Evolutionary conservation across 2,797 vertebrate species (phyloP).

Genomic region (Coilia nasus): DNA sequence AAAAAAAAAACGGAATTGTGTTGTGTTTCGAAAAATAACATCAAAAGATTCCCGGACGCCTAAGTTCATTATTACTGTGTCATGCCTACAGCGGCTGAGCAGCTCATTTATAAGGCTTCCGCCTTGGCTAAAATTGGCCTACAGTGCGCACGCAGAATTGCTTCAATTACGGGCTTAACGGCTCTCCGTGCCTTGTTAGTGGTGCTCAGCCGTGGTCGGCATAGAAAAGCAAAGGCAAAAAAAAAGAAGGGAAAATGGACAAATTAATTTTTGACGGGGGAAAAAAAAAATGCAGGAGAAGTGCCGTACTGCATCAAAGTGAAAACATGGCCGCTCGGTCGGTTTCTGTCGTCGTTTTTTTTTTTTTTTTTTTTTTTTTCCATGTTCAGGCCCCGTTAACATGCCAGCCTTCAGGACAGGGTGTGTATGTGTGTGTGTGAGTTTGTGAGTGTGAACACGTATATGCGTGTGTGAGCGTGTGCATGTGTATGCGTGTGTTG

Average conservation of each 20-base stretch:
- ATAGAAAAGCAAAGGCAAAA: background rate
- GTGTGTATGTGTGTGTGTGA: background rate
- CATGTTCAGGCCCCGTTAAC: background rate
- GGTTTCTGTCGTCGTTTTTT: too few species aligned
- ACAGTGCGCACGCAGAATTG: background rate
- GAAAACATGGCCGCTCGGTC: background rate
- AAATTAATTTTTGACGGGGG: background rate
- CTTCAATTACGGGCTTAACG: constrained; percentile 9
- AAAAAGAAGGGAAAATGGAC: background rate
- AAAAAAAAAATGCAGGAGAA: background rate
- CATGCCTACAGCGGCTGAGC: constrained; percentile 11
- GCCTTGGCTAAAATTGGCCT: constrained; percentile 20
- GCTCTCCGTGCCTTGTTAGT: background rate
- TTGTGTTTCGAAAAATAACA: constrained; percentile 11
- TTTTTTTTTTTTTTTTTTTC: too few species aligned
- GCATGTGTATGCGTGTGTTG: too few species aligned
- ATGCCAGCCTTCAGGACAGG: background rate
- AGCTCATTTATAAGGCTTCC: background rate
- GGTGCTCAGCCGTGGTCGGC: background rate
- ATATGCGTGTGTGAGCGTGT: too few species aligned
- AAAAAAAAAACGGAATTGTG: background rate
- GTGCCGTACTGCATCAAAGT: background rate
- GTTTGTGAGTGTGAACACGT: too few species aligned
- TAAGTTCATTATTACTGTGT: constrained; percentile 14
- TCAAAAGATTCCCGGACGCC: constrained; percentile 6